Evolutionary conservation across 2,888 invertebrate genomes (phyloP).

Genomic region (Drosophila anomelani): DNA sequence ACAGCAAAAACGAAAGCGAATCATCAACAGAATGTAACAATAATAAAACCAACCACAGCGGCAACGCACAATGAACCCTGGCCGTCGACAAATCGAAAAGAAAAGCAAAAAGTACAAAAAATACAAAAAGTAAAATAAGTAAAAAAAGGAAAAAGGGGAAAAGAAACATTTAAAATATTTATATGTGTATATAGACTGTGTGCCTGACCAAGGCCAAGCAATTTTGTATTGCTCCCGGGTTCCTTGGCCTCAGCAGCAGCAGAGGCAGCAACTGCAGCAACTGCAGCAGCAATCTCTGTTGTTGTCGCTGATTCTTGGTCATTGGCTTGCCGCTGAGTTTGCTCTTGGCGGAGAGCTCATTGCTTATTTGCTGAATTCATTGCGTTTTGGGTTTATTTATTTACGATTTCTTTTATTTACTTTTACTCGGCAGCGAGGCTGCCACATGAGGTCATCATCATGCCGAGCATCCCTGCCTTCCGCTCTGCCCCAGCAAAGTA

Average conservation of each 20-base stretch:
- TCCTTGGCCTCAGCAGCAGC: constrained; percentile 68
- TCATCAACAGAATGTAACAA: constrained; percentile 50
- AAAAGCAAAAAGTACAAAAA: constrained; percentile 27
- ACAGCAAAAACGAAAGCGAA: constrained; percentile 75
- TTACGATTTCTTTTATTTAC: constrained; percentile 64
- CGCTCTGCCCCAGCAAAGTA: constrained; percentile 4
- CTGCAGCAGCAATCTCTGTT: constrained; percentile 60
- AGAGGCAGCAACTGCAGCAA: constrained; percentile 46
- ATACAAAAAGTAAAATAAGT: background rate
- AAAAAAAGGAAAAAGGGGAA: constrained; percentile 43
- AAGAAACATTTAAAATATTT: constrained; percentile 75
- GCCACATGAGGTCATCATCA: constrained; percentile 53
- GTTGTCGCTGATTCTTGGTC: constrained; percentile 73
- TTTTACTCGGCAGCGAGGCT: constrained; percentile 61
- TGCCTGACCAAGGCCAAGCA: constrained; percentile 78
- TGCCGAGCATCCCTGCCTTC: background rate
- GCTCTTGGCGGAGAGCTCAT: constrained; percentile 38
- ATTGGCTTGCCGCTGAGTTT: constrained; percentile 60
- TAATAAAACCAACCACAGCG: constrained; percentile 31
- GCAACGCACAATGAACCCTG: constrained; percentile 52
- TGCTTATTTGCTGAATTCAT: constrained; percentile 77
- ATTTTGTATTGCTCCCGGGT: constrained; percentile 76
- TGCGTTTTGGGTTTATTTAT: constrained; percentile 67
- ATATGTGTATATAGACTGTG: constrained; percentile 51
- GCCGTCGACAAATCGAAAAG: constrained; percentile 37